Percentiles rank a stretch among this genome's conserved stretches.
These are phyloP conservation scores for Plagodis pulveraria DNA, from an alignment of 2,888 invertebrate genomes.

Conservation along the genomic window DNA sequence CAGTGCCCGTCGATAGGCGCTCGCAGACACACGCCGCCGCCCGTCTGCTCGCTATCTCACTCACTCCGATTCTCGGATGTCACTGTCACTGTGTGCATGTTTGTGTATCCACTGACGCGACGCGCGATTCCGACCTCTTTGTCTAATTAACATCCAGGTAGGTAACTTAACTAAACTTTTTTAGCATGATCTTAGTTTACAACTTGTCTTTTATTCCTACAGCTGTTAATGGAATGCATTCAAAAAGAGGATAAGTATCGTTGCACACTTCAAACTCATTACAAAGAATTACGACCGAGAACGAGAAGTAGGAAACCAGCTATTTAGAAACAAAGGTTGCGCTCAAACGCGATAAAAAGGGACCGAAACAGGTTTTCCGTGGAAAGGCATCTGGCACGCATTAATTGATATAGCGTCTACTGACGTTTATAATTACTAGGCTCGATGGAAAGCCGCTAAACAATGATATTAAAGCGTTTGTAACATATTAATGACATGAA, in stretches of 20 bases:
- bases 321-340: conserved; percentile 66
- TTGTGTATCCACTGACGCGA: conserved; percentile 64
- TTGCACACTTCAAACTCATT: conserved; percentile 35
- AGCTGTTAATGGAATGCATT: conserved; percentile 26
- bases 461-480: conserved; percentile 33
- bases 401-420: conserved; percentile 77
- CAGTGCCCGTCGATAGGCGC: conserved; percentile 71
- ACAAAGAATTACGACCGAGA: conserved; percentile 35
- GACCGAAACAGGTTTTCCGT: conserved; percentile 74
- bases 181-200: conserved; percentile 22
- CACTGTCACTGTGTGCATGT: conserved; percentile 72
- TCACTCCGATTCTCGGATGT: conserved; percentile 52
- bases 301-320: conserved; percentile 38
- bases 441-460: conserved; percentile 30
- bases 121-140: conserved; percentile 73
- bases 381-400: conserved; percentile 77
- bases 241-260: conserved; percentile 26
- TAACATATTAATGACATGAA: conserved; percentile 26
- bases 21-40: conserved; percentile 68
- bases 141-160: conserved; percentile 78
- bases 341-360: conserved; percentile 61
- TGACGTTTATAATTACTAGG: conserved; percentile 64
- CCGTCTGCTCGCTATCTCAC: conserved; percentile 42
- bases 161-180: conserved; percentile 58
- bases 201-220: conserved; percentile 10